Percentiles rank a stretch among this genome's conserved stretches.
Conservation (phyloP, 2,797 vertebrate genomes). For the Notolabrus celidotus region DNA sequence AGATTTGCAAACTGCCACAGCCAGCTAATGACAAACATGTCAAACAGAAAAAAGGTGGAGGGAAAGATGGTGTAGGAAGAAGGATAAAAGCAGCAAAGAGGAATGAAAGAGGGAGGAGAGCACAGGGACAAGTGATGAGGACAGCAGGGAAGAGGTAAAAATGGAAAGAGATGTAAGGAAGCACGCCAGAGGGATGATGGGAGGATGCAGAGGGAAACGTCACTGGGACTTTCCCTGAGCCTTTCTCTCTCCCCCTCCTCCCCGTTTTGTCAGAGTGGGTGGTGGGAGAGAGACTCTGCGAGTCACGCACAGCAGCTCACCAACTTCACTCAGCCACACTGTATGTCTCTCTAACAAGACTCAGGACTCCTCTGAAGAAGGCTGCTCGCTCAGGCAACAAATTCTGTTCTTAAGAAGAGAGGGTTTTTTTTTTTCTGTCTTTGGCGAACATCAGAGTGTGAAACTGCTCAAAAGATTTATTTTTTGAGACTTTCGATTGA, state of each 20-base stretch:
- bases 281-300: conserved; percentile 53
- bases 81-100: conserved; percentile 21
- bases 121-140: conserved; percentile 13
- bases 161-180: conserved; percentile 39
- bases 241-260: conserved; percentile 13
- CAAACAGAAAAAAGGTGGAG: conserved; percentile 4
- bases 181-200: conserved; percentile 42
- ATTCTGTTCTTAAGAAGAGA: conserved; percentile 10
- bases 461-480: conserved; percentile 14
- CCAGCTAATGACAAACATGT: conserved; percentile 38
- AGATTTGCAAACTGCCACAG: conserved; percentile 36
- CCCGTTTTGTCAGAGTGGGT: conserved; percentile 55
- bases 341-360: conserved; percentile 39
- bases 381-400: conserved; percentile 38
- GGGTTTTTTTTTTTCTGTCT: conserved; percentile 10
- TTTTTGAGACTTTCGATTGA: conserved; percentile 25
- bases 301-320: conserved; percentile 63
- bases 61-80: conserved; percentile 9
- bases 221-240: conserved; percentile 71
- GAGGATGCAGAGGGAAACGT: conserved; percentile 53
- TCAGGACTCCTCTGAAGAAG: conserved; percentile 30
- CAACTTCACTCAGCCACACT: conserved; percentile 44
- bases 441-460: conserved; percentile 5
- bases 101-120: conserved; percentile 15
- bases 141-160: conserved; percentile 35